Evolutionary conservation across 2,113 vertebrate genomes (phyloP).

Genomic region (Nematolebias whitei): DNA sequence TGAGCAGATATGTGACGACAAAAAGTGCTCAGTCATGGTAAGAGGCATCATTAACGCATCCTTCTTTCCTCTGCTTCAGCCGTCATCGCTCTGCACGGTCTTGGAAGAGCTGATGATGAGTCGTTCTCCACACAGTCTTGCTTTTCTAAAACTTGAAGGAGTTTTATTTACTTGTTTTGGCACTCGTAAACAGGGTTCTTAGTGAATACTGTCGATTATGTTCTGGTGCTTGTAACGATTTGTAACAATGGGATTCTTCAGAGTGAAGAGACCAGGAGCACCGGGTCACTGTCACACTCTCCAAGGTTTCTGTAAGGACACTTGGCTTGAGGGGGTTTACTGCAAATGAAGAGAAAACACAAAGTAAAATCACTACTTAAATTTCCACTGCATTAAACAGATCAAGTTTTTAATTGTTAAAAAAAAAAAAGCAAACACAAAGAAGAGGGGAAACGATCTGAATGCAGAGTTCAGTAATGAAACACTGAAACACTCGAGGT

Average conservation of each 20-base stretch:
- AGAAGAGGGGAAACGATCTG: too few relatives aligned
- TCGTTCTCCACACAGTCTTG: slow-evolving; percentile 30
- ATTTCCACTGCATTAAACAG: neutral
- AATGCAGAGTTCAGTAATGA: too few relatives aligned
- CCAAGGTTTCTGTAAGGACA: slow-evolving; percentile 51
- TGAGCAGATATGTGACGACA: slow-evolving; percentile 30
- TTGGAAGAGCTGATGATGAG: slow-evolving; percentile 27
- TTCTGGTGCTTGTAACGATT: slow-evolving; percentile 23
- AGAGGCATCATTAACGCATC: slow-evolving; percentile 35
- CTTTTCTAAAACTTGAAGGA: neutral
- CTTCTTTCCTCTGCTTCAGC: slow-evolving; percentile 19
- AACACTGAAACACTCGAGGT: too few relatives aligned
- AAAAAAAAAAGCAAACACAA: too few relatives aligned
- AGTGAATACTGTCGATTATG: slow-evolving; percentile 41
- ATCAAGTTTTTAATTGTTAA: too few relatives aligned
- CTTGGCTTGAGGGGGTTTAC: slow-evolving; percentile 68
- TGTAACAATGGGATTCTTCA: slow-evolving; percentile 29
- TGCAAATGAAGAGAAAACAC: slow-evolving; percentile 36
- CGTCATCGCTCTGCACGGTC: slow-evolving; percentile 20
- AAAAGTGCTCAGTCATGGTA: slow-evolving; percentile 68
- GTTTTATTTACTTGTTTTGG: slow-evolving; percentile 38
- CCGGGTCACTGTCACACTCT: slow-evolving; percentile 28
- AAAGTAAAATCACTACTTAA: neutral
- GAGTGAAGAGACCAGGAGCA: slow-evolving; percentile 36
- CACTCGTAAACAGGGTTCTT: slow-evolving; percentile 49